phyloP scores from a whole-genome alignment of 1,140 invertebrate genomes.

The Pogonognathellus flavescens region DNA sequence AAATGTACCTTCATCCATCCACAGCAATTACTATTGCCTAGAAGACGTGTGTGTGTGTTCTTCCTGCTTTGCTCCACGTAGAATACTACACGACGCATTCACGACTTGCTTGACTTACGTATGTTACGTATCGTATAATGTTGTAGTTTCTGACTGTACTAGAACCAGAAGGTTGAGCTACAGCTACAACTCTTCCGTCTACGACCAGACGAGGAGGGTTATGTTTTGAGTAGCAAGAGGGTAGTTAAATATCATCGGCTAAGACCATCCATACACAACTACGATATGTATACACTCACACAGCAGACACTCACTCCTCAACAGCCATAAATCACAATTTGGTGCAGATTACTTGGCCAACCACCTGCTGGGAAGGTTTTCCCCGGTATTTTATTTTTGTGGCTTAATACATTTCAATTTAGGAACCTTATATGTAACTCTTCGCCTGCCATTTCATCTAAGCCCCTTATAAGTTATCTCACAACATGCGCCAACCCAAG shows the following conservation, averaged over 20 bases:
- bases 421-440: conserved; percentile 25
- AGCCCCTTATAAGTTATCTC: conserved; percentile 60
- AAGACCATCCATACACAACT: not conserved
- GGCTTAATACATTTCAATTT: conserved; percentile 67
- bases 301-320: conserved; percentile 58
- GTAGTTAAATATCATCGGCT: conserved; percentile 7
- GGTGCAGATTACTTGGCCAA: conserved; percentile 67
- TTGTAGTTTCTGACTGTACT: conserved; percentile 22
- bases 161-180: not conserved
- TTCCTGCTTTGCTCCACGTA: not conserved
- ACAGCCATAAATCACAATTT: conserved; percentile 67
- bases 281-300: not conserved
- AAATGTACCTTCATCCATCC: conserved; percentile 37
- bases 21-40: conserved; percentile 35
- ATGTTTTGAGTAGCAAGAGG: conserved; percentile 28
- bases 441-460: conserved; percentile 47
- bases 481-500: conserved; percentile 1
- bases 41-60: not conserved
- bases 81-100: not conserved
- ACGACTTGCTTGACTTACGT: not conserved
- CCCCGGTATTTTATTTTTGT: conserved; percentile 63
- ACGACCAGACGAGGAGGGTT: not conserved
- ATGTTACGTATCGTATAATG: conserved; percentile 2
- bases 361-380: conserved; percentile 67
- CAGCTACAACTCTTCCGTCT: not conserved